Base-by-base conservation (phyloP, 2,113 vertebrate species). In the Seriola dumerili region DNA sequence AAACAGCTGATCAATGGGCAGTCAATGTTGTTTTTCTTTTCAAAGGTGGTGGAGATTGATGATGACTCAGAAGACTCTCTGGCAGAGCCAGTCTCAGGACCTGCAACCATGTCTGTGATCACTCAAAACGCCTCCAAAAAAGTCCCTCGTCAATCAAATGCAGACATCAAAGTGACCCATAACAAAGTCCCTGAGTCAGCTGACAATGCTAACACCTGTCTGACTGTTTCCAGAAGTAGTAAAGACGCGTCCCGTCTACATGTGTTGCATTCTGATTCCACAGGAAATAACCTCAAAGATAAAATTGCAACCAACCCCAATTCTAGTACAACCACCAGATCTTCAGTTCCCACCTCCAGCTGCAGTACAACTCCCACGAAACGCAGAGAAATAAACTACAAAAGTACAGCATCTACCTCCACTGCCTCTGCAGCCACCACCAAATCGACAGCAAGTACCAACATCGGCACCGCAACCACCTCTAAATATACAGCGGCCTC, bases 11-110 rank as follows among this genome's bases (percentile, higher is more conserved):
- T 23, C 5, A 44, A 13, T 52, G 1, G n/a, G 5, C 10, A 14
- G 21, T 55, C 2, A 34, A 36, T 34, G 62, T 80, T 61, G 1
- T 61, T 80, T 85, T 80, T 76, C 0, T n/a, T 84, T 76, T 85
- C 25, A 40, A 78, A 91, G 91, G 58, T 59, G 70, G 14, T 71
- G 40, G 23, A 77, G 13, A 59, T 14, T 34, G 46, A 63, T 59
- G 42, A 12, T 8, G 1, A 62, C 23, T 66, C 59, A 38, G 55
- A 65, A 13, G 40, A 65, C 19, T 50, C 17, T 8, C 14, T 36
- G 4, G 12, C 23, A 32, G 4, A 50, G 40, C 23, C 16, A 21
- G 57, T 50, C 8, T 42, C 65, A 17, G 3, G 19, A 23, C 29
- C 19, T 54, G 25, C 42, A 66, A 12, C 55, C 11, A 19, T 16